These are phyloP conservation scores for Diabrotica virgifera DNA, from an alignment of 1,140 invertebrate species.

Conservation along the genomic window DNA sequence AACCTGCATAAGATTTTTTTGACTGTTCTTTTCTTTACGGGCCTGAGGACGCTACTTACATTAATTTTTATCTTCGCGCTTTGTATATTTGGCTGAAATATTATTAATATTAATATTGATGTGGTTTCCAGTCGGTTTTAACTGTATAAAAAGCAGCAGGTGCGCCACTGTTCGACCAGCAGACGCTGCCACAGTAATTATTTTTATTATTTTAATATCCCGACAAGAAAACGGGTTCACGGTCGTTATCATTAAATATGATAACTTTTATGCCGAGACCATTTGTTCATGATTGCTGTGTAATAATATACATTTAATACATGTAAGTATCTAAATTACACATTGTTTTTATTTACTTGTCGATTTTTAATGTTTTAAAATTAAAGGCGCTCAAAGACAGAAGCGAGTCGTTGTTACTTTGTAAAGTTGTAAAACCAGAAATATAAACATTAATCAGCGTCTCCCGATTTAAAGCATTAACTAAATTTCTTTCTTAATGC, in stretches of 20 bases:
- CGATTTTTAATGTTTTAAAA: conserved; percentile 18
- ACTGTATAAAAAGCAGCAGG: neutral
- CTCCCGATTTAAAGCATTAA: conserved; percentile 2
- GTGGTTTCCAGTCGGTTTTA: too few species aligned
- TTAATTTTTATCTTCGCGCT: too few species aligned
- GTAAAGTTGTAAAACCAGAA: conserved; percentile 1
- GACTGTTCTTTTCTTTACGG: too few species aligned
- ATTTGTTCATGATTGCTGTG: conserved; percentile 45
- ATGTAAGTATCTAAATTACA: conserved; percentile 43
- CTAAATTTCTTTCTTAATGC: neutral
- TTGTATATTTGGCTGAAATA: too few species aligned
- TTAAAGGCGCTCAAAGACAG: conserved; percentile 5
- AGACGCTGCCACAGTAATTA: conserved; percentile 45
- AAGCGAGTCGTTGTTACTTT: conserved; percentile 14
- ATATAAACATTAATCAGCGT: conserved; percentile 13
- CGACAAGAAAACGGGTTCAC: conserved; percentile 47
- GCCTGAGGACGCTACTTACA: too few species aligned
- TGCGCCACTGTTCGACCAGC: conserved; percentile 37
- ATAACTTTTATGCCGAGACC: conserved; percentile 47
- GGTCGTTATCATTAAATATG: conserved; percentile 50
- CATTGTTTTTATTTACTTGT: conserved; percentile 24
- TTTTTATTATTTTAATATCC: conserved; percentile 50
- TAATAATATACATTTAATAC: conserved; percentile 49
- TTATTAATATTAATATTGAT: too few species aligned
- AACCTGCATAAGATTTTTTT: too few species aligned